Conservation (phyloP, 2,113 vertebrate genomes). For the Shinisaurus crocodilurus region DNA sequence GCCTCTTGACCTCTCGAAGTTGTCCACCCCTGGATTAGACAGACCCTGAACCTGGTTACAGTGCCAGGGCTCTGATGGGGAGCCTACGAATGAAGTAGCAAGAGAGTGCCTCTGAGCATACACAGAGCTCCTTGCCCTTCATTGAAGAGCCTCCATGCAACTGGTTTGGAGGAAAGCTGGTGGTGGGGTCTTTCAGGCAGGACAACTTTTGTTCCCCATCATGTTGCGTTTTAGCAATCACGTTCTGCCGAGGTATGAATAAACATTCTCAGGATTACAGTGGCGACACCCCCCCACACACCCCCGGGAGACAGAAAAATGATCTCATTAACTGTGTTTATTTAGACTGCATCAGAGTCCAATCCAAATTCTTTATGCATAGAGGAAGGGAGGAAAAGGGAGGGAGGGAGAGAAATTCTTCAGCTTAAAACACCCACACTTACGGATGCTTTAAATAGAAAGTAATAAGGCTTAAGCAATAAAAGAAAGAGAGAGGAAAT, state of each 20-base stretch:
- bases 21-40: not conserved
- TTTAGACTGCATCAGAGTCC: slow-evolving; percentile 43
- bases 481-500: slow-evolving; percentile 50
- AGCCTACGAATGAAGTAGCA: not conserved
- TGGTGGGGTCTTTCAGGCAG: not conserved
- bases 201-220: not conserved
- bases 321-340: slow-evolving; percentile 54
- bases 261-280: not conserved
- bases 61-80: not conserved
- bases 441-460: slow-evolving; percentile 57
- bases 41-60: not conserved
- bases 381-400: not conserved
- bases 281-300: slow-evolving; percentile 25
- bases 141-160: accelerated
- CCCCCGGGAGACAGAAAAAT: slow-evolving; percentile 39
- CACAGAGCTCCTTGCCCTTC: not conserved
- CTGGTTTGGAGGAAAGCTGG: no score
- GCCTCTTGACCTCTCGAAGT: no score
- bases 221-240: not conserved
- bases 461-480: not conserved
- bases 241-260: not conserved
- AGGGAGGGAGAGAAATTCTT: not conserved
- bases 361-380: slow-evolving; percentile 35
- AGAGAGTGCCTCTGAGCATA: not conserved
- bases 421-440: slow-evolving; percentile 51